These are phyloP conservation scores for Sphecodes monilicornis DNA, from an alignment of 2,888 invertebrate genomes.

Conservation along the genomic window DNA sequence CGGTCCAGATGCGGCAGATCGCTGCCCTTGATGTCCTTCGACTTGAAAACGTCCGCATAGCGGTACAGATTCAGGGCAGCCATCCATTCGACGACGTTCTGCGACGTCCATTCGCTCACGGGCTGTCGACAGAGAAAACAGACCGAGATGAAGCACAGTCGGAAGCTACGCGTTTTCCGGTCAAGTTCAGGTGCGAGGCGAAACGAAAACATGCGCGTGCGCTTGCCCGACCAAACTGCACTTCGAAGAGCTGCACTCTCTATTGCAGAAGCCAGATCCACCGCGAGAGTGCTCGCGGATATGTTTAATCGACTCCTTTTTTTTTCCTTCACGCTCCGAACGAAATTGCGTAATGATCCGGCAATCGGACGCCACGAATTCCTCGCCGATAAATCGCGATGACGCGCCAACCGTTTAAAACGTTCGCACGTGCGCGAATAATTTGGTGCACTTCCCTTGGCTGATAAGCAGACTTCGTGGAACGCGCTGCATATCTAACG, in stretches of 20 bases:
- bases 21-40: slow-evolving; percentile 89
- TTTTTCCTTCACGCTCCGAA: not conserved
- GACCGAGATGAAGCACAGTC: slow-evolving; percentile 18
- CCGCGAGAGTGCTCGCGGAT: not conserved
- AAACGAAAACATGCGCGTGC: not conserved
- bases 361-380: slow-evolving; percentile 34
- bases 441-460: not conserved
- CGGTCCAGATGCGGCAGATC: slow-evolving; percentile 88
- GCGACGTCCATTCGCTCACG: slow-evolving; percentile 89
- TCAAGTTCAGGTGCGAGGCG: slow-evolving; percentile 20
- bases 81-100: slow-evolving; percentile 91
- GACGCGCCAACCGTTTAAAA: slow-evolving; percentile 41
- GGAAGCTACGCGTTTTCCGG: slow-evolving; percentile 11
- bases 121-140: slow-evolving; percentile 85
- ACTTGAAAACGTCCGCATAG: slow-evolving; percentile 90
- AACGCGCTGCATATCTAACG: not conserved
- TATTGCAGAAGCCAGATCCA: not conserved
- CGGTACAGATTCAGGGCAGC: slow-evolving; percentile 90
- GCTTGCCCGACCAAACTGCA: not conserved
- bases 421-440: slow-evolving; percentile 19
- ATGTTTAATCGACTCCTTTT: slow-evolving; percentile 43
- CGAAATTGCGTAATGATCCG: slow-evolving; percentile 46
- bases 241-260: not conserved
- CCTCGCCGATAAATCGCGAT: slow-evolving; percentile 34
- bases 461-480: not conserved